Percentiles rank a stretch among this genome's conserved stretches.
phyloP scores from a whole-genome alignment of 2,113 vertebrate genomes.

The Vulpes vulpes region DNA sequence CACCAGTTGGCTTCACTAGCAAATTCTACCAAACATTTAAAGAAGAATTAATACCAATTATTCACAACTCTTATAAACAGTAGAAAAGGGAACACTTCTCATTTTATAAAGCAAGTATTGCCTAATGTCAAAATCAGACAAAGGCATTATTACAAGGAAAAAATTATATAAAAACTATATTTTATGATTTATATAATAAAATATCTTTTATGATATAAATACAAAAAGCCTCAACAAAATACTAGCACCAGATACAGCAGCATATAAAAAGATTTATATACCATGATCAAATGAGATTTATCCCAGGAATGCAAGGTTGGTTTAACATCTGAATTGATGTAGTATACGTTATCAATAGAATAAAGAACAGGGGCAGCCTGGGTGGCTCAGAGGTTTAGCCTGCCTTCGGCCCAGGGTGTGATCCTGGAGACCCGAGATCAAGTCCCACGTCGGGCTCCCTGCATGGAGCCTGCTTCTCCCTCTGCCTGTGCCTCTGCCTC shows the following conservation, averaged over 20 bases:
- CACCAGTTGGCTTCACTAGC: neutral
- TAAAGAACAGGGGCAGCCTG: neutral
- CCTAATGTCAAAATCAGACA: neutral
- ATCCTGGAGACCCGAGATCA: too few relatives aligned
- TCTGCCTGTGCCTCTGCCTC: too few relatives aligned
- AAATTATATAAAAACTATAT: neutral
- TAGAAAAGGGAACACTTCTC: neutral
- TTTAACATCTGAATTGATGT: neutral
- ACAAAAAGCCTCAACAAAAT: neutral
- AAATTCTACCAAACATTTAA: neutral
- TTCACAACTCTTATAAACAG: neutral
- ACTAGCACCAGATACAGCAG: neutral
- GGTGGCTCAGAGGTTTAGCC: too few relatives aligned
- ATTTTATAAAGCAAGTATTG: neutral
- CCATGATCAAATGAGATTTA: neutral
- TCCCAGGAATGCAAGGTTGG: neutral
- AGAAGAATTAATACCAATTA: neutral
- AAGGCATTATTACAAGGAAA: neutral
- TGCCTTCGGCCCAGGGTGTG: too few relatives aligned
- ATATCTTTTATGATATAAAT: neutral
- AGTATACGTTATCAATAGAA: neutral
- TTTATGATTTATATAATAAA: neutral
- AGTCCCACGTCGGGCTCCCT: too few relatives aligned
- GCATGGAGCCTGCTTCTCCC: too few relatives aligned
- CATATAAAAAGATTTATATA: neutral